phyloP scores from a whole-genome alignment of 1,140 invertebrate species.

The Cyclargus thomasi region DNA sequence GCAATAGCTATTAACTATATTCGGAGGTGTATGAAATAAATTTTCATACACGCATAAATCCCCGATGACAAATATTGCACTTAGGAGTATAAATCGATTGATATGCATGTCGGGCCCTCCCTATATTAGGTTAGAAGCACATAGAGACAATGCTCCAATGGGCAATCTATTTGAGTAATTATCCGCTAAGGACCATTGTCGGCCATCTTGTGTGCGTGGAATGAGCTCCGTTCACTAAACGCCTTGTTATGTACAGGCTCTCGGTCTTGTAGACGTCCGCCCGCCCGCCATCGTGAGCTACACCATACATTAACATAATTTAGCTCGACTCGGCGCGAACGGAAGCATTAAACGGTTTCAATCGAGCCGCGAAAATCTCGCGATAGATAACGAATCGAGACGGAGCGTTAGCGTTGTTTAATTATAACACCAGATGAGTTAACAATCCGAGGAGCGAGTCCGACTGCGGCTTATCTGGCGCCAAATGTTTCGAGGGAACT shows the following conservation, averaged over 20 bases:
- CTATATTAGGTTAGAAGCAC: conserved; percentile 49
- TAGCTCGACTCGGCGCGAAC: neutral
- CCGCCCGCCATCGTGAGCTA: conserved; percentile 37
- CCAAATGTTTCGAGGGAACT: conserved; percentile 74
- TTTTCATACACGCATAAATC: conserved; percentile 3
- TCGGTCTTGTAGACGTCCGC: conserved; percentile 45
- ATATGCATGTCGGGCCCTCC: conserved; percentile 43
- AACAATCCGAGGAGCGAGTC: conserved; percentile 68
- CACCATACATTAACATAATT: conserved; percentile 15
- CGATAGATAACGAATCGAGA: conserved; percentile 37
- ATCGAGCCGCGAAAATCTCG: conserved; percentile 22
- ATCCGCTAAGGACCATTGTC: conserved; percentile 71
- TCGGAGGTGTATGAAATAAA: neutral
- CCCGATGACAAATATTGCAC: conserved; percentile 12
- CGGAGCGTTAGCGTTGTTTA: conserved; percentile 59
- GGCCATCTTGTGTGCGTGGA: conserved; percentile 66
- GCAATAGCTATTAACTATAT: neutral
- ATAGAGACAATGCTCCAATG: conserved; percentile 70
- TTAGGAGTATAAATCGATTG: conserved; percentile 24
- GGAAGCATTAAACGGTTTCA: conserved; percentile 26
- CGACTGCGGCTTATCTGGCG: conserved; percentile 70
- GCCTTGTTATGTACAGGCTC: conserved; percentile 58
- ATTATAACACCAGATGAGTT: conserved; percentile 72
- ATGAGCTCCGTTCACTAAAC: conserved; percentile 67
- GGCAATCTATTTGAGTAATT: conserved; percentile 75